Evolutionary conservation across 1,140 invertebrate species (phyloP).

Genomic region (Bombus pyrosoma): DNA sequence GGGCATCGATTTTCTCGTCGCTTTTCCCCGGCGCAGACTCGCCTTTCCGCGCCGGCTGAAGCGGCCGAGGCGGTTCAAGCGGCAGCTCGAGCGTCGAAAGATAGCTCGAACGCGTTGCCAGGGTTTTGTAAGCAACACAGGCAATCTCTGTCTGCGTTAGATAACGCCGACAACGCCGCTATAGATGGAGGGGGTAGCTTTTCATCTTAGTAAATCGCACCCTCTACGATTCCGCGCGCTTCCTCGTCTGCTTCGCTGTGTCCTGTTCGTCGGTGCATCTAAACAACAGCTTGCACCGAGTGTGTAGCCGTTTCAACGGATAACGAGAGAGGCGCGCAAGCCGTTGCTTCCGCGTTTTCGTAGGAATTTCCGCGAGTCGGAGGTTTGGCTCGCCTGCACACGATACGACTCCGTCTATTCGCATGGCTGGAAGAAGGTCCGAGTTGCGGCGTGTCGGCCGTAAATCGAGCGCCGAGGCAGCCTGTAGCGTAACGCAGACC

Average conservation of each 20-base stretch:
- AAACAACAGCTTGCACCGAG: slow-evolving; percentile 54
- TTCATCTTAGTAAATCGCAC: slow-evolving; percentile 79
- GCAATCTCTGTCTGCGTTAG: slow-evolving; percentile 78
- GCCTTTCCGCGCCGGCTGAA: slow-evolving; percentile 38
- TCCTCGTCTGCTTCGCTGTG: not conserved
- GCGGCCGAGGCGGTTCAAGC: not conserved
- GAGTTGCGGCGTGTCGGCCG: not conserved
- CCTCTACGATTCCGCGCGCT: not conserved
- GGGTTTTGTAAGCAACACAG: slow-evolving; percentile 73
- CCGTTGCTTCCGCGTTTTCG: no score
- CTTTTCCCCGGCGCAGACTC: not conserved
- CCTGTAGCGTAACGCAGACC: no score
- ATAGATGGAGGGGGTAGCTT: slow-evolving; percentile 67
- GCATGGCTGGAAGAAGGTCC: not conserved
- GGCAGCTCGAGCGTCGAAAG: slow-evolving; percentile 67
- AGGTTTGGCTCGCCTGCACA: no score
- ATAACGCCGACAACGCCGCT: slow-evolving; percentile 67
- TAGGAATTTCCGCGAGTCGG: not conserved
- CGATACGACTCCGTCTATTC: not conserved
- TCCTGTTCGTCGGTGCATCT: slow-evolving; percentile 54
- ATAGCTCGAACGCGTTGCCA: slow-evolving; percentile 69
- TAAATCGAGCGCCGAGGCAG: slow-evolving; percentile 13
- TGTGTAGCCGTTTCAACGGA: not conserved
- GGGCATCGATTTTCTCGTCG: slow-evolving; percentile 54
- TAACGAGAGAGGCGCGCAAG: not conserved